phyloP scores from a whole-genome alignment of 2,113 vertebrate species.

The Spea multiplicata region DNA sequence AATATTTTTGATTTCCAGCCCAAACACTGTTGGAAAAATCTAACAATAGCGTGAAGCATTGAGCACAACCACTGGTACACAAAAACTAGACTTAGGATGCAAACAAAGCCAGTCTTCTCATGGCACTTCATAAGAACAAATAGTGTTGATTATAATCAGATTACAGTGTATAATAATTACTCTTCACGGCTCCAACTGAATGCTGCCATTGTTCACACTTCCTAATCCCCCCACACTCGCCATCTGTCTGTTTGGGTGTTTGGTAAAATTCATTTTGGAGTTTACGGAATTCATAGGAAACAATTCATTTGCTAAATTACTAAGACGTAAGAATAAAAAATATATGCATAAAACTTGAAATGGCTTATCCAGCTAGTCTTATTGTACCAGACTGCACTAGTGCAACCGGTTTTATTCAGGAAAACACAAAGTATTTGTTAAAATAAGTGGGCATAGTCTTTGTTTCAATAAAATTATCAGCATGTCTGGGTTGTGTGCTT shows the following conservation, averaged over 20 bases:
- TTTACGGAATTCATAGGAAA: slow-evolving; percentile 38
- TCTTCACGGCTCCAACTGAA: background rate
- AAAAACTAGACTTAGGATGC: background rate
- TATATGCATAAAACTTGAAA: too few species aligned
- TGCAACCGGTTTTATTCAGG: background rate
- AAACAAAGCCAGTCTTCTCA: background rate
- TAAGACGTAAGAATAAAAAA: slow-evolving; percentile 21
- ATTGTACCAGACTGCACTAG: background rate
- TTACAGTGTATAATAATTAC: slow-evolving; percentile 17
- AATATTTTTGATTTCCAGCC: too few species aligned
- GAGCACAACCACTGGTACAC: too few species aligned
- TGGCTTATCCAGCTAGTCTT: background rate
- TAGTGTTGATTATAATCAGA: slow-evolving; percentile 26
- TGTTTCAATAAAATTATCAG: too few species aligned
- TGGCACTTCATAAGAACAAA: slow-evolving; percentile 18
- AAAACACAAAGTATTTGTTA: background rate
- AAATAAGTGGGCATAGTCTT: too few species aligned
- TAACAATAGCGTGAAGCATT: too few species aligned
- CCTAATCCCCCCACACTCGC: slow-evolving; percentile 4
- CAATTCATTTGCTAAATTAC: slow-evolving; percentile 18
- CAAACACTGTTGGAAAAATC: too few species aligned
- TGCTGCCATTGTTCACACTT: slow-evolving; percentile 12
- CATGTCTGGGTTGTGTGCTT: too few species aligned
- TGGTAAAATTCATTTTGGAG: slow-evolving; percentile 20
- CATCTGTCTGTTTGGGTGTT: slow-evolving; percentile 32